Evolutionary conservation across 1,140 invertebrate genomes (phyloP), one percentile per base, ranked within the genome.

Genomic region (Lutraria rhynchaena): DNA sequence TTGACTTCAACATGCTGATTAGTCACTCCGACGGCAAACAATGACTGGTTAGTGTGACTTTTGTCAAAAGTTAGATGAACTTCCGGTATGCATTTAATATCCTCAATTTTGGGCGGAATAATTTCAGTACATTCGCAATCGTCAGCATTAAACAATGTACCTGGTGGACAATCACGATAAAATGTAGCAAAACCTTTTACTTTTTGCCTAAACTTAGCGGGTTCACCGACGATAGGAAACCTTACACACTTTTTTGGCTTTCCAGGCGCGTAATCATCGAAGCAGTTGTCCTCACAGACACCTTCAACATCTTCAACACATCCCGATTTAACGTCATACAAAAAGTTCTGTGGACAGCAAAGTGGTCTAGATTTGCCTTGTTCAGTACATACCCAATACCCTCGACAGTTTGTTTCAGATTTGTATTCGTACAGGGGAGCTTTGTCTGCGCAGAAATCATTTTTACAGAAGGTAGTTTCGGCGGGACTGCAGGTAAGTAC

Each of bases 1-100:
- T 46, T 44, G 24, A 87, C 77, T 29, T 77, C 55, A 31, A 88
- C 87, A 44, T 84, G 84, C 9, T 3, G 85, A 87, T 37, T 85
- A 70, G 73, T 88, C 85, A 27, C 29, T 53, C 41, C 81, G 51
- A n/a, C 15, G 5, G 37, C 29, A 88, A 85, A 44, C 82, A 84
- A 7, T 7, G 37, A 41, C 37, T 41, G 37, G 37, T 41, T 15
- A 5, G 37, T 41, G 15, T 41, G 37, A 41, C 81, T 69, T 17
- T 53, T 57, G 27, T 67, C 82, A 44, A 88, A 88, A 0, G 85
- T 70, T 4, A 88, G 67, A 65, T 86, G 71, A 5, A 88, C 41
- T 51, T 85, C 84, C 0, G 87, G 67, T 17, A 65, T 71, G 46
- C 87, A 88, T 11, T 49, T 81, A 69, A 65, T 2, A 15, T 31